phyloP scores from a whole-genome alignment of 2,888 invertebrate species.

The Eugnorisma glareosa region DNA sequence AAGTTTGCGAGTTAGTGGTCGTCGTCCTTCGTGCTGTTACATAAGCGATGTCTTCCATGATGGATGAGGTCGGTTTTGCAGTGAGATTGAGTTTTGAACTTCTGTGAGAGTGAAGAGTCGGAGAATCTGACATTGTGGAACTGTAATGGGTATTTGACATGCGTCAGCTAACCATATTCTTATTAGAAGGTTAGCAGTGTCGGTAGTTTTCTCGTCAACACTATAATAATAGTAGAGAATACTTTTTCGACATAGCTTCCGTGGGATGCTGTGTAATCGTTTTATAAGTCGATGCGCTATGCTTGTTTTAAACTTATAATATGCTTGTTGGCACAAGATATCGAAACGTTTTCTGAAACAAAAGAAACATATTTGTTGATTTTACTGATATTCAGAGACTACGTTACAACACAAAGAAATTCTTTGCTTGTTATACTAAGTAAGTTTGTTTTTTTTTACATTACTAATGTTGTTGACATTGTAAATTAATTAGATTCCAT shows the following conservation, averaged over 20 bases:
- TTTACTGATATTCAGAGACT: slow-evolving; percentile 72
- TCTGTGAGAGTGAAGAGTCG: slow-evolving; percentile 49
- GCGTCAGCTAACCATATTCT: slow-evolving; percentile 85
- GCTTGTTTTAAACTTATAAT: slow-evolving; percentile 86
- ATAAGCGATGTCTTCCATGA: slow-evolving; percentile 51
- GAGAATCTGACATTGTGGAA: slow-evolving; percentile 64
- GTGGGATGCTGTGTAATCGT: slow-evolving; percentile 85
- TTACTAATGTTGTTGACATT: slow-evolving; percentile 57
- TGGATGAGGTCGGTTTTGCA: slow-evolving; percentile 39
- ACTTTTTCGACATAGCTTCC: slow-evolving; percentile 86
- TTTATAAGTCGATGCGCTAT: slow-evolving; percentile 83
- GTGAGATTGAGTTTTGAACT: slow-evolving; percentile 51
- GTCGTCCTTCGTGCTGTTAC: slow-evolving; percentile 46
- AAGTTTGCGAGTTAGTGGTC: slow-evolving; percentile 64
- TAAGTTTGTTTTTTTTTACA: slow-evolving; percentile 49
- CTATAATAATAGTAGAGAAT: slow-evolving; percentile 67
- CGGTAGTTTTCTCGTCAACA: slow-evolving; percentile 68
- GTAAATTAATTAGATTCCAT: slow-evolving; percentile 50
- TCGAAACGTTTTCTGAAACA: slow-evolving; percentile 88
- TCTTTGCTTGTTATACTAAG: slow-evolving; percentile 23
- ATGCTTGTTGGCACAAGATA: slow-evolving; percentile 88
- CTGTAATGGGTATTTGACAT: slow-evolving; percentile 63
- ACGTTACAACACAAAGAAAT: slow-evolving; percentile 68
- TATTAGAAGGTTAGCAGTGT: slow-evolving; percentile 64
- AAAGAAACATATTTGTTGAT: slow-evolving; percentile 74